A percentile compares a stretch with the other conserved stretches of the same genome.
Conservation (phyloP, 2,113 vertebrate genomes). For the Narcine bancroftii region DNA sequence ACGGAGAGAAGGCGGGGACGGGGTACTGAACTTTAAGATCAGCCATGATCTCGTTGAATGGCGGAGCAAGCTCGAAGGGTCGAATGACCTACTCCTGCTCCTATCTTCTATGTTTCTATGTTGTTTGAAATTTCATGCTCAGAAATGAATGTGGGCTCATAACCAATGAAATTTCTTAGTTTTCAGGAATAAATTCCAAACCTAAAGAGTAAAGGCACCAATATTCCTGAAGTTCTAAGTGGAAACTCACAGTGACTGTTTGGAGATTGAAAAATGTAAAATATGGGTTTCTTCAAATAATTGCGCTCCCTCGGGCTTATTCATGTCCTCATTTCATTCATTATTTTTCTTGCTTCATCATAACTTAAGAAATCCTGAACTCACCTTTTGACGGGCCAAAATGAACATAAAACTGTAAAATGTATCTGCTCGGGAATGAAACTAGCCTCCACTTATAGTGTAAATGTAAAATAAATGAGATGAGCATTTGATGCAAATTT, state of each 20-base stretch:
- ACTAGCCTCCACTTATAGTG: background rate
- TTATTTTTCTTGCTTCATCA: background rate
- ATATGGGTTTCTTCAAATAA: background rate
- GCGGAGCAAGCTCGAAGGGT: too few species aligned
- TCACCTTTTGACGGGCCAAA: background rate
- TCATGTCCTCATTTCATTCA: background rate
- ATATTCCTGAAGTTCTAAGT: background rate
- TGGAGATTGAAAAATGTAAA: background rate
- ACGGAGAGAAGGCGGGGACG: too few species aligned
- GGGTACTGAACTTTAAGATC: too few species aligned
- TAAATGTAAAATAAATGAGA: background rate
- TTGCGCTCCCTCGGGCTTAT: background rate
- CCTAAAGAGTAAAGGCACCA: background rate
- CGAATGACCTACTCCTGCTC: too few species aligned
- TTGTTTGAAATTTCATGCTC: background rate
- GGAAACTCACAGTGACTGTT: background rate
- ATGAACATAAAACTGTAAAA: background rate
- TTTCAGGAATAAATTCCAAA: background rate
- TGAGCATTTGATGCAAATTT: background rate
- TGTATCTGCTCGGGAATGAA: background rate
- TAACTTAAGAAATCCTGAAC: background rate
- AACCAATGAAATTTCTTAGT: background rate
- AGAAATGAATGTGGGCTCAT: background rate
- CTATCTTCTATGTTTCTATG: too few species aligned
- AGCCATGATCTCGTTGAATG: too few species aligned